Percentiles rank a stretch among this genome's conserved stretches.
phyloP scores from a whole-genome alignment of 2,113 vertebrate genomes.

The Austrofundulus limnaeus region DNA sequence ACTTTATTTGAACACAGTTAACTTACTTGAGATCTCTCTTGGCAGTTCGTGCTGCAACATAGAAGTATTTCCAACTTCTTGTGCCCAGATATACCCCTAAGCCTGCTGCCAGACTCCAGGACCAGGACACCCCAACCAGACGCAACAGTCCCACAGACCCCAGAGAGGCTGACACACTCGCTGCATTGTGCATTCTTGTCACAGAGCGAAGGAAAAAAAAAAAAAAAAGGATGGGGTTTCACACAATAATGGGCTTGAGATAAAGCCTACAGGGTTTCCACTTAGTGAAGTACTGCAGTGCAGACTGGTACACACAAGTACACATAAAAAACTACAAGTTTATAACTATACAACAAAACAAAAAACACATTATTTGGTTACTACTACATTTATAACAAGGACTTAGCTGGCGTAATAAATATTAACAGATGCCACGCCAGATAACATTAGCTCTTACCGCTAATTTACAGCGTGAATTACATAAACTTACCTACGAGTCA shows the following conservation, averaged over 20 bases:
- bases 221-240: slow-evolving; percentile 22
- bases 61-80: slow-evolving; percentile 88
- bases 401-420: not conserved
- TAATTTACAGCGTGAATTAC: slow-evolving; percentile 13
- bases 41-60: slow-evolving; percentile 83
- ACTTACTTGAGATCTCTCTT: slow-evolving; percentile 87
- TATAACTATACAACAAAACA: not conserved
- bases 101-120: slow-evolving; percentile 85
- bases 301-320: slow-evolving; percentile 12
- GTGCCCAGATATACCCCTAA: slow-evolving; percentile 85
- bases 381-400: not conserved
- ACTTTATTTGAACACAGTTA: not conserved
- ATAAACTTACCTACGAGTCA: slow-evolving; percentile 69
- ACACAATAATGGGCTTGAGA: slow-evolving; percentile 6
- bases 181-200: slow-evolving; percentile 79
- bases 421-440: not conserved
- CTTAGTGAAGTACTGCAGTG: slow-evolving; percentile 1
- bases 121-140: slow-evolving; percentile 86
- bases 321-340: not conserved
- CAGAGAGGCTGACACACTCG: slow-evolving; percentile 75
- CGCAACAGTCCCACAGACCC: slow-evolving; percentile 81
- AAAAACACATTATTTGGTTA: not conserved
- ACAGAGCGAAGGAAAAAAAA: slow-evolving; percentile 25
- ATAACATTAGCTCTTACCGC: not conserved
- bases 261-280: slow-evolving; percentile 4